Percentiles rank a stretch among this genome's conserved stretches.
Conservation (phyloP, 2,113 vertebrate species). For the Protobothrops flavoviridis region DNA sequence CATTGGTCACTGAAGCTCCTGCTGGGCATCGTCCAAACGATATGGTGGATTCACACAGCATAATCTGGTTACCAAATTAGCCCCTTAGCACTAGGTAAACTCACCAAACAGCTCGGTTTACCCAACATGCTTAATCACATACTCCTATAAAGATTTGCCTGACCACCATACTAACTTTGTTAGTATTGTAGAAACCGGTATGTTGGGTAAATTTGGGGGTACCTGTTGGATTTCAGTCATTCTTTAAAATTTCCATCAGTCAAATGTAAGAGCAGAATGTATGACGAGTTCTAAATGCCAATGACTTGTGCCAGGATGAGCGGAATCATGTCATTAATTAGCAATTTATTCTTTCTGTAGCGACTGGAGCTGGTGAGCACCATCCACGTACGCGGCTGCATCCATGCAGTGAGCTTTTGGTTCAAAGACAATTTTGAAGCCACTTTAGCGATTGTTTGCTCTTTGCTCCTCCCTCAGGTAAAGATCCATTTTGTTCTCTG, state of each 20-base stretch:
- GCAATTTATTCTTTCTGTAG: constrained; percentile 56
- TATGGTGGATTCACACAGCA: neutral
- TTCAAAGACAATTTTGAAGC: constrained; percentile 84
- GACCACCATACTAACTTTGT: neutral
- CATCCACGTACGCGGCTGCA: constrained; percentile 88
- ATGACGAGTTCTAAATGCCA: neutral
- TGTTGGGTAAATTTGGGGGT: neutral
- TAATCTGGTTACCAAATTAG: neutral
- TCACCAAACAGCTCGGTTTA: neutral
- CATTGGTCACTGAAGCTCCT: too few relatives aligned
- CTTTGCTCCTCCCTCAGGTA: constrained; percentile 87
- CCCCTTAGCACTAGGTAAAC: neutral
- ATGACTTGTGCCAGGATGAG: neutral
- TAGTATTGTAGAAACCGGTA: neutral
- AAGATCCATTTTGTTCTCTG: accelerated
- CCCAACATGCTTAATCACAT: neutral
- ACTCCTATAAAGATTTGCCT: neutral
- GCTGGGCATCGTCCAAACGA: too few relatives aligned
- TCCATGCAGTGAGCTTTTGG: constrained; percentile 88
- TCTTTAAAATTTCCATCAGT: neutral
- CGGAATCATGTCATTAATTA: neutral
- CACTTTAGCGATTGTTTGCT: constrained; percentile 78
- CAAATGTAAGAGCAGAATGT: neutral
- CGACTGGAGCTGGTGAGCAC: constrained; percentile 74
- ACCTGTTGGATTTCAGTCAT: neutral